A percentile compares a stretch with the other conserved stretches of the same genome.
Evolutionary conservation across 2,888 invertebrate species (phyloP).

Genomic region (Apocheima hispidaria): DNA sequence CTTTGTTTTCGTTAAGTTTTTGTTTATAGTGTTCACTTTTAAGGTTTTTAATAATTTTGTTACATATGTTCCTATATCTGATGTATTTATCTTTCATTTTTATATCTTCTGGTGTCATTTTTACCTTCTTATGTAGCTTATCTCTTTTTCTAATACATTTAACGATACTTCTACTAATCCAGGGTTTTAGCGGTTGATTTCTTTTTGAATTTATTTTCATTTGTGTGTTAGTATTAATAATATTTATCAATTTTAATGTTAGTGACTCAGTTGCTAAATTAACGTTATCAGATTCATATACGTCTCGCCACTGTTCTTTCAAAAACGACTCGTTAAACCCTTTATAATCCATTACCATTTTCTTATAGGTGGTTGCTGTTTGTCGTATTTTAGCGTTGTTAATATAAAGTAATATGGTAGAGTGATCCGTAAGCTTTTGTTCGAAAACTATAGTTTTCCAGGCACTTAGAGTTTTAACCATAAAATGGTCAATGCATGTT

Average conservation of each 20-base stretch:
- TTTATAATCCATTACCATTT: background rate
- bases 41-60: slow-evolving; percentile 1
- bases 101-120: background rate
- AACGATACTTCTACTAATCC: background rate
- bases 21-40: slow-evolving; percentile 4
- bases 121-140: background rate
- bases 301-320: background rate
- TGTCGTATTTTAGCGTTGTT: background rate
- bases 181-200: background rate
- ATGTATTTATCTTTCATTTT: background rate
- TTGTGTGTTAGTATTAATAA: background rate
- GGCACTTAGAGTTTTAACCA: background rate
- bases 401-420: background rate
- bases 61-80: slow-evolving; percentile 2
- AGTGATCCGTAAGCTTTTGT: background rate
- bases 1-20: background rate
- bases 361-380: background rate
- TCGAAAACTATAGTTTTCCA: slow-evolving; percentile 2
- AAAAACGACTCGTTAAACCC: too few relatives aligned
- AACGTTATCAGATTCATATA: background rate
- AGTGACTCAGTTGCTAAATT: background rate
- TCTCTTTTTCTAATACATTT: slow-evolving; percentile 1
- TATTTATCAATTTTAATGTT: background rate
- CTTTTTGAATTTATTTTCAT: background rate
- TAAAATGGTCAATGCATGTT: slow-evolving; percentile 1